Conservation (phyloP, 2,797 vertebrate species). For the Denticeps clupeoides region DNA sequence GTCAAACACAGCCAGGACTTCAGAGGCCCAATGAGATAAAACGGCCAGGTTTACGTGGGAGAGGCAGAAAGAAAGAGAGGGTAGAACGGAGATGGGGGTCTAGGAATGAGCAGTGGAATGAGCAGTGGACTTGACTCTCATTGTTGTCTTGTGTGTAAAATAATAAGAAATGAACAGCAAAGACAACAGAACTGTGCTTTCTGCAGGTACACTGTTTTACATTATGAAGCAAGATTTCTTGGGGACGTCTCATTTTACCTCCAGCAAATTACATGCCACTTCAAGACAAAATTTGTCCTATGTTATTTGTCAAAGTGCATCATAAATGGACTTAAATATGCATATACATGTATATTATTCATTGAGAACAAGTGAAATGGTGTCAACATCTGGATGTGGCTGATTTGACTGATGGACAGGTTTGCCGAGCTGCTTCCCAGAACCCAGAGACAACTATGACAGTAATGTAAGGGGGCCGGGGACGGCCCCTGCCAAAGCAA, state of each 20-base stretch:
- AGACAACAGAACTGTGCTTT: too few species aligned
- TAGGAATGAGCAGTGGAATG: not conserved
- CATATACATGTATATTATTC: too few species aligned
- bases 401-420: conserved; percentile 3
- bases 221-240: too few species aligned
- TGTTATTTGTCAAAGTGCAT: too few species aligned
- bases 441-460: conserved; percentile 27
- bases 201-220: too few species aligned
- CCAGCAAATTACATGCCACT: too few species aligned
- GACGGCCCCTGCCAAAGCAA: conserved; percentile 31
- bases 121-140: not conserved
- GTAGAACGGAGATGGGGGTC: not conserved
- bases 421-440: conserved; percentile 16
- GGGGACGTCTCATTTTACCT: too few species aligned
- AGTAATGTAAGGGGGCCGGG: conserved; percentile 27
- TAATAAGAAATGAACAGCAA: too few species aligned
- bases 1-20: not conserved
- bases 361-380: not conserved
- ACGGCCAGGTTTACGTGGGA: not conserved
- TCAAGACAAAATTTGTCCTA: too few species aligned
- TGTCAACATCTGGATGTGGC: not conserved
- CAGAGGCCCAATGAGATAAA: not conserved
- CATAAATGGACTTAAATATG: too few species aligned
- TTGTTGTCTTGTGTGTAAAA: too few species aligned
- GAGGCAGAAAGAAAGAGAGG: not conserved